Base-by-base conservation (phyloP, 2,888 invertebrate species). In the Smittia aterrima region DNA sequence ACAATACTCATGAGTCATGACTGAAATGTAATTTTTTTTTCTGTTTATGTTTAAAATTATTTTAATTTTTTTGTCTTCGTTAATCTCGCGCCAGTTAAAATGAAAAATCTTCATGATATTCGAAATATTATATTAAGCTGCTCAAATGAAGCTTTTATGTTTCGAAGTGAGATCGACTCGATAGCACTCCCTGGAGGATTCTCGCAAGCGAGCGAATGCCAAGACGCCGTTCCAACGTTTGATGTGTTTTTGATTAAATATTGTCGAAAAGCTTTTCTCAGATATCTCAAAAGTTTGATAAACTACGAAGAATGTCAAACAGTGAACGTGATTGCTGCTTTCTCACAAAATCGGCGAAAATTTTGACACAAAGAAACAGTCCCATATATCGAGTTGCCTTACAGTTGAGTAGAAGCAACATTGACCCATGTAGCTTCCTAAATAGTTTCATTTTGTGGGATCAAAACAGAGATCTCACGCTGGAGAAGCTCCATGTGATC, bases 201-300 rank as follows among this genome's bases (percentile, higher is more conserved):
- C 47, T 6, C 47, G 47, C 47, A 11, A 47, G n/a, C 47, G 16
- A n/a, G 47, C 3, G 47, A 32, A 32, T 6, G n/a, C n/a, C 32
- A 32, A 32, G 32, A 32, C 9, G 32, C 3, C 3, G 32, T 32
- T 32, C n/a, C n/a, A n/a, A n/a, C 11, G 11, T 38, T 38, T 38
- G 38, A 38, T 38, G 38, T 38, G 38, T 38, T 38, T 38, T 47
- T 47, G 47, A 58, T 58, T 58, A 58, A 58, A 18, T 22, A 58
- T 9, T 22, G n/a, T 2, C n/a, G 58, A 58, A 13, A 58, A 58
- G 58, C 58, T 58, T 22, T 58, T 47, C 38, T 22, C 2, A 3
- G 22, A 20, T 58, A 3, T 58, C 22, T 47, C 6, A 11, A 47
- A 16, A 47, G 47, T 58, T 58, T 58, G 18, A 58, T 22, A 58